Evolutionary conservation across 2,888 invertebrate genomes (phyloP).

Genomic region (Eledone cirrhosa): DNA sequence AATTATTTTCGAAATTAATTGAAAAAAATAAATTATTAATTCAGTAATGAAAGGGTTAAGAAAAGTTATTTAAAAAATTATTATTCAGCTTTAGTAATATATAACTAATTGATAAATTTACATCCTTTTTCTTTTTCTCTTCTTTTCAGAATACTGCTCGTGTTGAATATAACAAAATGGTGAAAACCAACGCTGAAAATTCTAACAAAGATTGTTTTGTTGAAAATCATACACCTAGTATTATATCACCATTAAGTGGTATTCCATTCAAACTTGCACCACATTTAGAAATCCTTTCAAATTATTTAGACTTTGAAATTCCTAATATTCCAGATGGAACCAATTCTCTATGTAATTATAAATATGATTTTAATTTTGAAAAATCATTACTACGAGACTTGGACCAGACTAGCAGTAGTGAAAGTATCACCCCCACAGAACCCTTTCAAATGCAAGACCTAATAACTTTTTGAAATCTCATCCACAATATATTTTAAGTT

Average conservation of each 20-base stretch:
- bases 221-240: background rate
- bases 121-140: too few species aligned
- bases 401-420: constrained; percentile 1
- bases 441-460: background rate
- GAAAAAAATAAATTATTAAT: too few species aligned
- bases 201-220: too few species aligned
- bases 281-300: constrained; percentile 25
- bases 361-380: constrained; percentile 16
- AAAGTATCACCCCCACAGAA: background rate
- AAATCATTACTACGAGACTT: constrained; percentile 14
- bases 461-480: background rate
- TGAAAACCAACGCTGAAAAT: too few species aligned
- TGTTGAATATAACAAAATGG: too few species aligned
- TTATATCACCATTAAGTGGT: constrained; percentile 16
- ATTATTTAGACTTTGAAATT: background rate
- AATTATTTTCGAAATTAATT: too few species aligned
- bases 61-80: too few species aligned
- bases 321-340: background rate
- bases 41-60: too few species aligned
- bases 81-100: too few species aligned
- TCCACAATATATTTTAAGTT: too few species aligned
- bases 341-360: background rate
- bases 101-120: too few species aligned
- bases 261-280: constrained; percentile 19
- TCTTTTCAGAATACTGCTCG: too few species aligned